phyloP scores from a whole-genome alignment of 2,113 vertebrate species.

The Butastur rufipennis region DNA sequence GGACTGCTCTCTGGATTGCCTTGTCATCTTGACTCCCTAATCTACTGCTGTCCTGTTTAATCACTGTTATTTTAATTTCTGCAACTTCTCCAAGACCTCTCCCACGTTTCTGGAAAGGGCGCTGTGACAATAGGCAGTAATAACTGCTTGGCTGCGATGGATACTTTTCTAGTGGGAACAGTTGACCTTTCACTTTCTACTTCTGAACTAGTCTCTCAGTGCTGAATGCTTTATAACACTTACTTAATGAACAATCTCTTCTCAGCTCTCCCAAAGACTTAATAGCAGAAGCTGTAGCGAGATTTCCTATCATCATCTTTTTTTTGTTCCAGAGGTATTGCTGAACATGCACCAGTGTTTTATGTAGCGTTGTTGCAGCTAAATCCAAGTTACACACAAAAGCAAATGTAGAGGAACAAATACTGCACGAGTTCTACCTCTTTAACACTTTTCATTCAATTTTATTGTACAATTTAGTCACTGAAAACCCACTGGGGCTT shows the following conservation, averaged over 20 bases:
- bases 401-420: neutral
- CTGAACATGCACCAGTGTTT: neutral
- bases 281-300: slow-evolving; percentile 57
- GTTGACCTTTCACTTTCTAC: slow-evolving; percentile 26
- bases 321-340: slow-evolving; percentile 1
- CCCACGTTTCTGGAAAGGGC: neutral
- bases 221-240: slow-evolving; percentile 33
- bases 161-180: neutral
- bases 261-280: slow-evolving; percentile 36
- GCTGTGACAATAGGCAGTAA: neutral
- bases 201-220: slow-evolving; percentile 26
- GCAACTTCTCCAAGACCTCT: neutral
- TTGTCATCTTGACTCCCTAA: neutral
- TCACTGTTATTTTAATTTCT: neutral
- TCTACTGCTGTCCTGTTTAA: neutral
- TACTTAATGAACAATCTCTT: slow-evolving; percentile 58
- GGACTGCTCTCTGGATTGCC: neutral
- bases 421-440: neutral
- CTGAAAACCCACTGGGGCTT: neutral
- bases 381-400: neutral
- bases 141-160: neutral
- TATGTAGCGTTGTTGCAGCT: neutral
- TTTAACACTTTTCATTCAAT: neutral
- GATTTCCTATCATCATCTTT: slow-evolving; percentile 52
- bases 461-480: neutral